Evolutionary conservation across 2,797 vertebrate genomes (phyloP).

Genomic region (Pantherophis vulpinus): DNA sequence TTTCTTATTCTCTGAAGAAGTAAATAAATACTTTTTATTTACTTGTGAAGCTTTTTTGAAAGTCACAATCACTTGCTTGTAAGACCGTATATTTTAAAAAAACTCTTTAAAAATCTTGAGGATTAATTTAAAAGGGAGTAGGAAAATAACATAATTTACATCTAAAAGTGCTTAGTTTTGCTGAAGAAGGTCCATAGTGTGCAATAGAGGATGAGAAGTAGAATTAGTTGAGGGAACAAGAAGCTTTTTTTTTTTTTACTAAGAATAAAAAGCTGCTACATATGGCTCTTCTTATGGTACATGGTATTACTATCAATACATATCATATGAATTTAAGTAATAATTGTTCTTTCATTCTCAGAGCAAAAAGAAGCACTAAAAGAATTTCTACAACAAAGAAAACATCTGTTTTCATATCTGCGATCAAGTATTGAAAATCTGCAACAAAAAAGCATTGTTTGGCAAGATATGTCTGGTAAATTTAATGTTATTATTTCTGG

Average conservation of each 20-base stretch:
- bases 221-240: not conserved
- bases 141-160: not conserved
- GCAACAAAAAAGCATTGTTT: not conserved
- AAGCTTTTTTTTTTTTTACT: not conserved
- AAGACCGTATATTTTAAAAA: not conserved
- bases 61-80: not conserved
- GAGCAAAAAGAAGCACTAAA: not conserved
- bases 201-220: not conserved
- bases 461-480: not conserved
- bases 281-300: not conserved
- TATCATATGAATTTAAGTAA: not conserved
- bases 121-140: not conserved
- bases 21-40: not conserved
- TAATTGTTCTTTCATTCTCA: not conserved
- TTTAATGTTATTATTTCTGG: not conserved
- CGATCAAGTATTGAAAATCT: constrained; percentile 16
- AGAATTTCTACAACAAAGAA: not conserved
- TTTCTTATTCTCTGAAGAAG: no score
- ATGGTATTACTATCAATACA: not conserved
- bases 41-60: not conserved
- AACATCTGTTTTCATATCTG: not conserved
- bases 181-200: not conserved
- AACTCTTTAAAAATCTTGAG: not conserved
- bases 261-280: not conserved
- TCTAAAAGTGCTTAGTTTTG: not conserved